Base-by-base conservation (phyloP, 2,113 vertebrate genomes). In the Oceanites oceanicus region DNA sequence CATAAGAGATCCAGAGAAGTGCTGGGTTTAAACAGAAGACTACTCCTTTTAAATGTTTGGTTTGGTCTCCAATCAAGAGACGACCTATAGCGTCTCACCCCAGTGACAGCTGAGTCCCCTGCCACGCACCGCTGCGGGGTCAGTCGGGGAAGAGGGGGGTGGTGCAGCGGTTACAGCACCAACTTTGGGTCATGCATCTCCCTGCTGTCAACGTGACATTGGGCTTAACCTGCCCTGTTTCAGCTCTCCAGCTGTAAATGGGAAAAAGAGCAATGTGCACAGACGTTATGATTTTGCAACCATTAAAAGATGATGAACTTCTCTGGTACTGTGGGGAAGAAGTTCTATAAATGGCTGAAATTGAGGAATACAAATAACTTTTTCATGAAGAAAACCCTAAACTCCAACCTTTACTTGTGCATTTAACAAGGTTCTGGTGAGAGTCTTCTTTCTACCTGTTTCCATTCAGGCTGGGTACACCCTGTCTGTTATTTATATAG, bases 211-310 rank as follows among this genome's bases (percentile, higher is more conserved):
- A 26, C 4, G 32, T 74, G 61, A 20, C 2, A 5, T 2, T 2
- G 55, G 70, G 58, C 80, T 87, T 40, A 8, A 23, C 61, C 59
- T 45, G 56, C 38, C 26, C 32, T 34, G 19, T 9, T 50, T 55
- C 84, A 13, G 55, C 87, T 77, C 84, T 58, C 27, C 55, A 18
- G 0, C 49, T 45, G 26, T 30, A 52, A 17, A 40, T 12, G 52
- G 42, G 63, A 55, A 50, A 18, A 79, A 26, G 36, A 53, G 18
- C 22, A 14, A n/a, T 0, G 2, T 10, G 40, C 45, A 13, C 3
- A 3, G 23, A 20, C 9, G 4, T 15, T 13, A 4, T 6, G 30
- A 21, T 22, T 44, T 59, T 58, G 27, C 25, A 71, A 0, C 12
- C 19, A 4, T 30, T 44, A 10, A 40, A 83, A 78, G 47, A 14